Conservation (phyloP, 2,113 vertebrate genomes). For the Megalops atlanticus region DNA sequence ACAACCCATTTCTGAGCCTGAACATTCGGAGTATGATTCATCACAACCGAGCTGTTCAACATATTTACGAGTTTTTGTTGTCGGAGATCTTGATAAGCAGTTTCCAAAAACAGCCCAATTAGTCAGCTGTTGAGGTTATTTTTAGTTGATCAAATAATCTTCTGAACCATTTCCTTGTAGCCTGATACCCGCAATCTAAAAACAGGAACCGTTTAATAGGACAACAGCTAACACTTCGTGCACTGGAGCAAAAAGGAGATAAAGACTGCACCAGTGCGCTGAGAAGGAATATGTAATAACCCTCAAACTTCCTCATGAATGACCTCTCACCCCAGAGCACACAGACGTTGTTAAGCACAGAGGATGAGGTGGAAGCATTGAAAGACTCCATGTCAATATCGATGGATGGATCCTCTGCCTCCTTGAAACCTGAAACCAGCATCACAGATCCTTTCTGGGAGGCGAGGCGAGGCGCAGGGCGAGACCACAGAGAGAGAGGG, state of each 20-base stretch:
- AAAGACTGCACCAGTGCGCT: not conserved
- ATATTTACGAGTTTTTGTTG: not conserved
- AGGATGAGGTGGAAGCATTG: conserved; percentile 35
- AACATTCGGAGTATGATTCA: not conserved
- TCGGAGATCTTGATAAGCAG: not conserved
- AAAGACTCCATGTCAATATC: conserved; percentile 7
- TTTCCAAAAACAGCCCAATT: not conserved
- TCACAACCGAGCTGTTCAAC: not conserved
- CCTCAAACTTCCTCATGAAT: not conserved
- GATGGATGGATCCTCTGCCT: not conserved
- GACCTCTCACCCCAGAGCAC: conserved; percentile 48
- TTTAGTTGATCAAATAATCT: not conserved
- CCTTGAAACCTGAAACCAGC: not conserved
- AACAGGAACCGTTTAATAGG: not conserved
- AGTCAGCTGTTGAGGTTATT: not conserved
- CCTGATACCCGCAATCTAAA: not conserved
- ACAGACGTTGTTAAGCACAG: conserved; percentile 33
- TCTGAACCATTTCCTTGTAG: not conserved
- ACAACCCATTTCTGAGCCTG: no score
- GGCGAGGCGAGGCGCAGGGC: not conserved
- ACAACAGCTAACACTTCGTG: not conserved
- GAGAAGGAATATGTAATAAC: not conserved
- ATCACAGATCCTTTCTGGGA: not conserved
- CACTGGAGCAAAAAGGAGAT: not conserved
- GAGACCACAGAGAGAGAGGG: not conserved